Evolutionary conservation across 2,888 invertebrate species (phyloP).

Genomic region (Dorcus hopei): DNA sequence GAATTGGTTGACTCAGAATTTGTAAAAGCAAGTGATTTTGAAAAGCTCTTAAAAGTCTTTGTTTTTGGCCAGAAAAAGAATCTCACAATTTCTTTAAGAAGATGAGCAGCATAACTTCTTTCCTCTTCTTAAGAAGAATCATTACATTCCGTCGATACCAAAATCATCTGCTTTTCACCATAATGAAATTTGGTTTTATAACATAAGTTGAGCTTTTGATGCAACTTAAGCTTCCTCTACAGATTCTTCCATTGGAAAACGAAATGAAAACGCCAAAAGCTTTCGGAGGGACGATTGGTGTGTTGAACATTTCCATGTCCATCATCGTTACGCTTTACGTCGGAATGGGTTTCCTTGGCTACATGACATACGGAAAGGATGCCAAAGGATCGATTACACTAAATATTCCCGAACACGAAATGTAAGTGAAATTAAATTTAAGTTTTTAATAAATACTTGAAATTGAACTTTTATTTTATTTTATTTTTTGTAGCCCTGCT

Average conservation of each 20-base stretch:
- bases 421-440: slow-evolving; percentile 52
- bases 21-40: no score
- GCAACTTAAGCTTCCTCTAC: slow-evolving; percentile 22
- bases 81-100: no score
- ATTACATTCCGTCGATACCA: no score
- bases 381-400: slow-evolving; percentile 82
- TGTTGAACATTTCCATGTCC: slow-evolving; percentile 81
- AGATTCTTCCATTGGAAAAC: slow-evolving; percentile 91
- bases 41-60: no score
- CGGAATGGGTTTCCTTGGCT: slow-evolving; percentile 88
- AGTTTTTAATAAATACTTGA: not conserved
- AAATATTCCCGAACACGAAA: slow-evolving; percentile 68
- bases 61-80: no score
- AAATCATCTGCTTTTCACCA: no score
- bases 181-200: no score
- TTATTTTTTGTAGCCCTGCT: slow-evolving; percentile 57
- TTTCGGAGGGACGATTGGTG: slow-evolving; percentile 78
- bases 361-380: slow-evolving; percentile 73
- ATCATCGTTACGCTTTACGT: slow-evolving; percentile 81
- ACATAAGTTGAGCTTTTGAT: no score
- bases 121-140: no score
- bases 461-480: not conserved
- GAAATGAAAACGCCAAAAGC: slow-evolving; percentile 85
- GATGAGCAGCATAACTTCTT: no score
- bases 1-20: no score